phyloP scores from a whole-genome alignment of 1,140 invertebrate species.

The Drosophila kurseongensis region DNA sequence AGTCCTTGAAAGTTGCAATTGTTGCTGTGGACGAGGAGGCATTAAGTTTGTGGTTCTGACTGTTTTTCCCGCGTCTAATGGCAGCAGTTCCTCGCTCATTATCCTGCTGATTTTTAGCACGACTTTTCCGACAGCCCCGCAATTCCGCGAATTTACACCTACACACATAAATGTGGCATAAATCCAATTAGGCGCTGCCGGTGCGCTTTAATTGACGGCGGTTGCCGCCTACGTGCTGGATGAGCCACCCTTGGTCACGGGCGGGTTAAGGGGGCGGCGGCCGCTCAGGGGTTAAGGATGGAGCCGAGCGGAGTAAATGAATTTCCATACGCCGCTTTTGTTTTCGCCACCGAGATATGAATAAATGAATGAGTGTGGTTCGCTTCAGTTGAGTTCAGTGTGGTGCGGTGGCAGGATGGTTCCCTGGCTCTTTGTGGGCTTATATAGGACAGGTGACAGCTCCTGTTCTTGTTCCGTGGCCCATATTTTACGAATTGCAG shows the following conservation, averaged over 20 bases:
- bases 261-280: slow-evolving; percentile 1
- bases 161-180: slow-evolving; percentile 80
- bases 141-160: slow-evolving; percentile 72
- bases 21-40: slow-evolving; percentile 36
- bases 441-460: slow-evolving; percentile 17
- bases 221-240: slow-evolving; percentile 60
- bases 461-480: slow-evolving; percentile 18
- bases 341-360: slow-evolving; percentile 58
- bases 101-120: slow-evolving; percentile 74
- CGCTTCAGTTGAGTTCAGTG: neutral
- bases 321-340: slow-evolving; percentile 72
- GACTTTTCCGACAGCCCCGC: slow-evolving; percentile 22
- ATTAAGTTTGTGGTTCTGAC: slow-evolving; percentile 57
- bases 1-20: slow-evolving; percentile 81
- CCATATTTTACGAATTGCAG: slow-evolving; percentile 15
- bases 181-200: slow-evolving; percentile 77
- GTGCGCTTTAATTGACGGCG: slow-evolving; percentile 78
- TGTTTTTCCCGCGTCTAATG: slow-evolving; percentile 30
- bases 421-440: slow-evolving; percentile 19
- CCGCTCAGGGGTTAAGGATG: slow-evolving; percentile 22
- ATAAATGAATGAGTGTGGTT: slow-evolving; percentile 50
- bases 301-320: slow-evolving; percentile 55
- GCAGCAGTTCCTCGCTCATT: slow-evolving; percentile 59
- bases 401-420: neutral
- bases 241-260: slow-evolving; percentile 35